Conservation (phyloP, 2,797 vertebrate genomes). For the Rhinatrema bivittatum region DNA sequence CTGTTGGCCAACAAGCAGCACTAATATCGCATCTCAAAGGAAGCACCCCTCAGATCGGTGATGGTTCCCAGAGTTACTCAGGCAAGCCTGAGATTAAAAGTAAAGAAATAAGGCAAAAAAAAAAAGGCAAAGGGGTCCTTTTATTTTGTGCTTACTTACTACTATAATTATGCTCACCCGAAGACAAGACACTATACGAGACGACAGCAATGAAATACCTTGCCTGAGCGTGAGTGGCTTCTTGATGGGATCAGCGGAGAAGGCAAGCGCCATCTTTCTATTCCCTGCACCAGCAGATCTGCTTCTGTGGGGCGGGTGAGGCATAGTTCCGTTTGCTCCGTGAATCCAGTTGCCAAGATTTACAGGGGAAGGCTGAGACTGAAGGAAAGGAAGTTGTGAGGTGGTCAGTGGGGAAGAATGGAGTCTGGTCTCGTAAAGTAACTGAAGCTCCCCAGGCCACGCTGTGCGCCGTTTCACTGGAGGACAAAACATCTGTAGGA, state of each 20-base stretch:
- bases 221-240: accelerated
- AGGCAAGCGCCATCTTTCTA: neutral
- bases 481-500: neutral
- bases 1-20: too few relatives aligned
- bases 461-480: neutral
- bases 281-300: slow-evolving; percentile 23
- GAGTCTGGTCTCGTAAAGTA: slow-evolving; percentile 5
- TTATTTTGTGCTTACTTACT: accelerated
- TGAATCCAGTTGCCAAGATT: neutral
- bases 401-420: neutral
- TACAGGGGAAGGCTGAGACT: neutral
- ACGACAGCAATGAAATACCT: neutral
- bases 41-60: too few relatives aligned
- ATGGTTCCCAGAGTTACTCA: too few relatives aligned
- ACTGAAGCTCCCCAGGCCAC: slow-evolving; percentile 16
- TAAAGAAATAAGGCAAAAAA: neutral
- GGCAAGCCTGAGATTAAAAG: slow-evolving; percentile 6
- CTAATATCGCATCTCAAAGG: too few relatives aligned
- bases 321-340: accelerated
- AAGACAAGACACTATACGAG: too few relatives aligned
- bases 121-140: too few relatives aligned
- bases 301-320: slow-evolving; percentile 19
- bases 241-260: neutral
- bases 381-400: slow-evolving; percentile 33
- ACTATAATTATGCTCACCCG: accelerated